Base-by-base conservation (phyloP, 2,888 invertebrate species). In the Euzophera pinguis region DNA sequence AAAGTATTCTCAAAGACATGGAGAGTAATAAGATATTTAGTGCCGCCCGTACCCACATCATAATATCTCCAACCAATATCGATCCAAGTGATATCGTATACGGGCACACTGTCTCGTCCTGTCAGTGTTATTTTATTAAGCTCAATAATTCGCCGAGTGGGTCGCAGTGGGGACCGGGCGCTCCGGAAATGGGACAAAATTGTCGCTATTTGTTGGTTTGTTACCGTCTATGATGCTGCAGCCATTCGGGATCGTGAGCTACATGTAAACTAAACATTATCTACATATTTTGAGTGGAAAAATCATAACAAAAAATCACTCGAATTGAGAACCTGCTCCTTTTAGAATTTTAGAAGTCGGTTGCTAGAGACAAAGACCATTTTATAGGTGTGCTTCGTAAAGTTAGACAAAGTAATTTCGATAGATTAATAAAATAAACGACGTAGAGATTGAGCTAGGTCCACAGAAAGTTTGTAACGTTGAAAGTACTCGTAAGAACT, bases 161-260 rank as follows among this genome's bases (percentile, higher is more conserved):
- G 76, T 74, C 73, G 76, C 72, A 67, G 75, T 72, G 67, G 58
- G 72, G 73, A 66, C 63, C 62, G 66, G 73, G 65, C 67, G 72
- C 77, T 76, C 87, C 87, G 89, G 89, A 89, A 84, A 84, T 87
- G 84, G 76, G 70, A 75, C 78, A 79, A 84, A 87, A 87, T 89
- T 88, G 88, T 83, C 67, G 77, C 81, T 71, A 70, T 77, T 84
- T 81, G 81, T 75, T 75, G 70, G 70, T 77, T 84, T 81, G 81
- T 75, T 75, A 71, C 68, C 53, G 58, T 58, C 58, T 62, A 61
- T 65, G 63, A 57, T 57, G 56, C 57, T 65, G 65, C 66, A 65
- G 7, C 32, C 32, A 22, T n/a, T n/a, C n/a, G n/a, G n/a, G n/a
- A n/a, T n/a, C n/a, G 32, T 32, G 32, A 32, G 32, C 1, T 32